phyloP scores from a whole-genome alignment of 2,888 invertebrate genomes.

The Helobdella robusta region DNA sequence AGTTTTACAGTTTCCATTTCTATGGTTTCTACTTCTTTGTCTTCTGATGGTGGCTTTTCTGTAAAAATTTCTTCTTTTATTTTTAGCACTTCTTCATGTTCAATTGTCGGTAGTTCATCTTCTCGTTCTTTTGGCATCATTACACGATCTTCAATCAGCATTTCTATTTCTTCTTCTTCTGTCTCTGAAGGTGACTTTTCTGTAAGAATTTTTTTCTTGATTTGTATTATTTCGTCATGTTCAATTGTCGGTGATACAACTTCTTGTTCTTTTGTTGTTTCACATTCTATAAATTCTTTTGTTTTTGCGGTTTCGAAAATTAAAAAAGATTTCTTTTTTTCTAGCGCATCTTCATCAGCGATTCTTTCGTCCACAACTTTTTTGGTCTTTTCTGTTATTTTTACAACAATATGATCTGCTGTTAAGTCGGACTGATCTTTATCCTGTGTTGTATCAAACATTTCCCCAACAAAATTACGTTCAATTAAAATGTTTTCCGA shows the following conservation, averaged over 20 bases:
- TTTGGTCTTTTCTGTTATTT: too few species aligned
- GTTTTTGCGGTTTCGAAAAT: too few species aligned
- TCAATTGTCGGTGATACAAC: not conserved
- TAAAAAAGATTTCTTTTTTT: not conserved
- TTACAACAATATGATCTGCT: too few species aligned
- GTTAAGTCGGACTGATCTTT: not conserved
- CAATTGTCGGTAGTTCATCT: not conserved
- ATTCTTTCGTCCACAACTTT: too few species aligned
- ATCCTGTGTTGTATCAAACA: not conserved
- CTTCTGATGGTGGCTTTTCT: not conserved
- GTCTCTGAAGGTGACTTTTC: not conserved
- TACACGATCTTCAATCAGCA: too few species aligned
- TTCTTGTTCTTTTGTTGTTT: not conserved
- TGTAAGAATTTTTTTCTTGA: not conserved
- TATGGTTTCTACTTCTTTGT: not conserved
- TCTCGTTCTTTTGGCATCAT: too few species aligned
- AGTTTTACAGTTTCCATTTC: not conserved
- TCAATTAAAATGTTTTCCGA: too few species aligned
- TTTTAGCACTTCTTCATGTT: not conserved
- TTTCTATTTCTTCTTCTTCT: not conserved
- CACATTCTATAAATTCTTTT: not conserved
- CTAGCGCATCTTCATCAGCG: not conserved
- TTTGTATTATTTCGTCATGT: not conserved
- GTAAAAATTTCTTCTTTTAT: not conserved
- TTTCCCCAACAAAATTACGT: not conserved